phyloP scores from a whole-genome alignment of 2,113 vertebrate species.

The Eretmochelys imbricata region DNA sequence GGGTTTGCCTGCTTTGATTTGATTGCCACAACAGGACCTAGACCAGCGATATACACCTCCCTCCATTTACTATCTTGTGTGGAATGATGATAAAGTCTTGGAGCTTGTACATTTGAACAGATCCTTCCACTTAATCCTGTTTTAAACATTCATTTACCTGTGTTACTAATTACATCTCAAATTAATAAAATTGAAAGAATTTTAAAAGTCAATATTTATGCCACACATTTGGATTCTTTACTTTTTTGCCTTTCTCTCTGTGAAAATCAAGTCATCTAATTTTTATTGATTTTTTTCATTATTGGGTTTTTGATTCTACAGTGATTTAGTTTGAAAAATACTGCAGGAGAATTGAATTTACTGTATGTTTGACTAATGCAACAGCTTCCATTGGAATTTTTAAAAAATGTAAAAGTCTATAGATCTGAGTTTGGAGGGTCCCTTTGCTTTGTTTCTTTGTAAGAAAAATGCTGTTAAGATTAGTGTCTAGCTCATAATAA shows the following conservation, averaged over 20 bases:
- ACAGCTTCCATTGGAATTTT: too few species aligned
- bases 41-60: not conserved
- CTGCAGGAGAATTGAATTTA: not conserved
- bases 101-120: slow-evolving; percentile 10
- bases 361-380: too few species aligned
- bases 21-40: not conserved
- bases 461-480: not conserved
- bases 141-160: not conserved
- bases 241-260: not conserved
- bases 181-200: not conserved
- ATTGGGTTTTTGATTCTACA: not conserved
- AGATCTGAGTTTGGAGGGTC: not conserved
- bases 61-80: not conserved
- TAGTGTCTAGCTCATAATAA: not conserved
- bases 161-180: not conserved
- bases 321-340: not conserved
- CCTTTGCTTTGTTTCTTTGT: not conserved
- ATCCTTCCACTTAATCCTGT: slow-evolving; percentile 20
- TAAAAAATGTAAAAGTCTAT: too few species aligned
- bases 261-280: not conserved
- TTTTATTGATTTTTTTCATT: not conserved
- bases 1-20: not conserved
- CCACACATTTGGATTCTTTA: not conserved
- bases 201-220: not conserved
- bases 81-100: not conserved